These are phyloP conservation scores for Conops quadrifasciatus DNA, from an alignment of 2,888 invertebrate genomes.

Conservation along the genomic window DNA sequence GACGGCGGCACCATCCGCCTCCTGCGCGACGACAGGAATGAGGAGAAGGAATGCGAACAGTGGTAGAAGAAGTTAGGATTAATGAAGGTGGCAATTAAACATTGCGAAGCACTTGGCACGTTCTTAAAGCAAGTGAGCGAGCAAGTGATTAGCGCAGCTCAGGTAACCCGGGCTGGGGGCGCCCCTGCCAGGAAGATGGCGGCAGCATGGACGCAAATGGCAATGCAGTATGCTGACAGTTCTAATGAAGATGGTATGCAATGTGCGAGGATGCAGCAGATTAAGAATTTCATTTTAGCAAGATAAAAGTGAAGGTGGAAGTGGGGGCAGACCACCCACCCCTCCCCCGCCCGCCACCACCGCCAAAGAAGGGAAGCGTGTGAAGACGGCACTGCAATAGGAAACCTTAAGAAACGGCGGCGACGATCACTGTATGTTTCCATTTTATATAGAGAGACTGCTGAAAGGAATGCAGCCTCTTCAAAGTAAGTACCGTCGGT, in stretches of 20 bases:
- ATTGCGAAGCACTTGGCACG: constrained; percentile 34
- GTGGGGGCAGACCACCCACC: no score
- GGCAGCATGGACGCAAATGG: no score
- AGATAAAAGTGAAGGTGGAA: neutral
- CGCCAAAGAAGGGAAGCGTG: no score
- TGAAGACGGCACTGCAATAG: no score
- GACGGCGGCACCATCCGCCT: neutral
- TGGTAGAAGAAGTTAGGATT: constrained; percentile 28
- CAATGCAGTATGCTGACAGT: constrained; percentile 9
- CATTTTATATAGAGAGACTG: no score
- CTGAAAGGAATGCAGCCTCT: no score
- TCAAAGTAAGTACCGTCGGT: no score
- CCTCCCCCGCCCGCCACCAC: no score
- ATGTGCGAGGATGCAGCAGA: neutral
- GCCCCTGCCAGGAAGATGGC: no score
- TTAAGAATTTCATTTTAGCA: no score
- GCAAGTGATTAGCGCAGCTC: constrained; percentile 20
- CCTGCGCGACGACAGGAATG: neutral
- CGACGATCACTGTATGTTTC: no score
- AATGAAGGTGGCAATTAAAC: constrained; percentile 36
- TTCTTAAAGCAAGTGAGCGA: constrained; percentile 26
- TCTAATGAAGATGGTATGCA: constrained; percentile 19
- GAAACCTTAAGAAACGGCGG: no score
- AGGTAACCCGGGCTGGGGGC: neutral
- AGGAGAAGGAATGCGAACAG: constrained; percentile 18